Base-by-base conservation (phyloP, 2,113 vertebrate genomes). In the Urocynchramus pylzowi region DNA sequence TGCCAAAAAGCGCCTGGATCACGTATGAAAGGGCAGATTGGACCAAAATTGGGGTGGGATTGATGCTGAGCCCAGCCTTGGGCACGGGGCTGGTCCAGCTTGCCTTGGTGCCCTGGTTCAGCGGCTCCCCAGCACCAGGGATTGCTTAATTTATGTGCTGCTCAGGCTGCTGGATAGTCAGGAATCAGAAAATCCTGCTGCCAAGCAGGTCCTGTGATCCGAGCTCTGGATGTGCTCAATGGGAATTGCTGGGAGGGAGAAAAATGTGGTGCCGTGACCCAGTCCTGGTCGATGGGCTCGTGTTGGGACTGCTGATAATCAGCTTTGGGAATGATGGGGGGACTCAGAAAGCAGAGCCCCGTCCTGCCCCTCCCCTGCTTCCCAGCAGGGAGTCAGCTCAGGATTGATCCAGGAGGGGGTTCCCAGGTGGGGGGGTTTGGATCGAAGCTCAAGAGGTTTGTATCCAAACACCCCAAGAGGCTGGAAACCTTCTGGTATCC, bases 271-370 rank as follows among this genome's bases (percentile, higher is more conserved):
- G 54, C 22, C 0, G 1, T 47, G 57, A 16, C 37, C 35, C 35
- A 20, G 1, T 14, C 24, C 19, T 49, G 19, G 5, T 49, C 28
- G 0, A 3, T 2, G 10, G 49, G 10, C 17, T 85, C 0, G 0
- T 17, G 81, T 7, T 2, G 1, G 11, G 41, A 11, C 19, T 67
- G 61, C 52, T 75, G 77, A 50, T 22, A 9, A 7, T 44, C 20
- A 16, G 7, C 20, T 53, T 19, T 20, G 30, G 61, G 57, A 50
- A 21, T 37, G 60, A 17, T 3, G 45, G 7, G 9, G 16, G 22
- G 13, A 10, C 31, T 73, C n/a, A 45, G 35, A 13, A 49, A 65
- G 16, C 64, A 50, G 54, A 91, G 49, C 42, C 16, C 19, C 24
- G 9, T 24, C 24, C 70, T 24, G 73, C 7, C 27, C n/a, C 33